Conservation (phyloP, 1,140 invertebrate species). For the Aporrectodea caliginosa region DNA sequence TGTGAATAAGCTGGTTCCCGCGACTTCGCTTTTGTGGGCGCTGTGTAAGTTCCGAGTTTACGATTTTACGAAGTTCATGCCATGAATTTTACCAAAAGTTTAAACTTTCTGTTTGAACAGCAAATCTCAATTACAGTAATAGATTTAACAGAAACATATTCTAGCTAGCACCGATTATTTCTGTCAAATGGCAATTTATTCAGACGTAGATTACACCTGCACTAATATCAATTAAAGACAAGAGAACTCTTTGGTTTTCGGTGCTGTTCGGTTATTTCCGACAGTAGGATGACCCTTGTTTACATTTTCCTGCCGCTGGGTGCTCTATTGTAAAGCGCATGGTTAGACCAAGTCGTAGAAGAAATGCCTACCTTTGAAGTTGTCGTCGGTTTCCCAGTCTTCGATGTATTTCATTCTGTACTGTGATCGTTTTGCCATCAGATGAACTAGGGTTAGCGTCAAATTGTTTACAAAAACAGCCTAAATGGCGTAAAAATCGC, state of each 20-base stretch:
- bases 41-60: too few relatives aligned
- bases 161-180: neutral
- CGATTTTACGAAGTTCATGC: too few relatives aligned
- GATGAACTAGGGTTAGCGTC: neutral
- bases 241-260: too few relatives aligned
- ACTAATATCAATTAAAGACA: neutral
- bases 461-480: neutral
- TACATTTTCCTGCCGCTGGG: neutral
- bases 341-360: neutral
- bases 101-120: neutral
- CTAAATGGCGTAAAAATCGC: neutral
- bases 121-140: neutral
- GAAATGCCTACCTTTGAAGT: neutral
- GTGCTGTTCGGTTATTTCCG: too few relatives aligned
- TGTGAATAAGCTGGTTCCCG: too few relatives aligned
- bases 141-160: neutral
- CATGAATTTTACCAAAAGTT: too few relatives aligned
- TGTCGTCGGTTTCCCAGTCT: neutral
- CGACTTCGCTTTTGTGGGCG: too few relatives aligned
- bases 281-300: neutral
- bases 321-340: too few relatives aligned
- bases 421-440: neutral
- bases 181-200: neutral
- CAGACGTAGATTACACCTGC: neutral
- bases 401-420: neutral